Base-by-base conservation (phyloP, 1,140 invertebrate genomes). In the Drosophila aff. region DNA sequence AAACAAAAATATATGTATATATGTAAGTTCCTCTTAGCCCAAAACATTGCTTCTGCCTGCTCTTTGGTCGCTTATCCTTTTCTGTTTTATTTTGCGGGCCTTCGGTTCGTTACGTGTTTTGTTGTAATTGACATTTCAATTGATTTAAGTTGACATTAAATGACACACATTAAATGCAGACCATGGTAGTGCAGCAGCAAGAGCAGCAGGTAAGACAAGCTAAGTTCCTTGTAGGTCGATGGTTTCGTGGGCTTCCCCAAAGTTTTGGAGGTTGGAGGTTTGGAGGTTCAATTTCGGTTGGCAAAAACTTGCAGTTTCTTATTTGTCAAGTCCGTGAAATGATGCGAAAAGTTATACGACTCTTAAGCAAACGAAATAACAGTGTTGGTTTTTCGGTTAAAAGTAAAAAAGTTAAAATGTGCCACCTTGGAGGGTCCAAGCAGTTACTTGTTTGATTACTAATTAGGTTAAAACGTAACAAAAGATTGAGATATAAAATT, bases 71-170 rank as follows among this genome's bases (percentile, higher is more conserved):
- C 63, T 50, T 52, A 74, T 41, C 44, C 38, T 60, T 71, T 23
- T 10, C 11, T 23, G 26, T 23, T 60, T 31, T 21, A 23, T 18
- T 74, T 73, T 58, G 40, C 11, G 50, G 61, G 23, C 60, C 74
- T 77, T 57, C 69, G 41, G 50, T 76, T 76, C 65, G 64, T 75
- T 74, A 78, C 61, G 73, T 84, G 82, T 86, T 81, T 86, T 79
- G 62, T 71, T 81, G 82, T 85, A 81, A 86, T 81, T 85, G 82
- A 79, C 78, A 84, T 81, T 85, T 86, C 82, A 85, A 85, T 85
- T 85, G 82, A 85, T 85, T 85, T 85, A 79, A 85, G 82, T 86
- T 85, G 82, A 86, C 82, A 85, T 86, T 81, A 81, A 81, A 67
- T 61, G 79, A 61, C 73, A 77, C 65, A 81, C 55, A 81, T 60